phyloP scores from a whole-genome alignment of 2,797 vertebrate genomes.

The Alauda arvensis region DNA sequence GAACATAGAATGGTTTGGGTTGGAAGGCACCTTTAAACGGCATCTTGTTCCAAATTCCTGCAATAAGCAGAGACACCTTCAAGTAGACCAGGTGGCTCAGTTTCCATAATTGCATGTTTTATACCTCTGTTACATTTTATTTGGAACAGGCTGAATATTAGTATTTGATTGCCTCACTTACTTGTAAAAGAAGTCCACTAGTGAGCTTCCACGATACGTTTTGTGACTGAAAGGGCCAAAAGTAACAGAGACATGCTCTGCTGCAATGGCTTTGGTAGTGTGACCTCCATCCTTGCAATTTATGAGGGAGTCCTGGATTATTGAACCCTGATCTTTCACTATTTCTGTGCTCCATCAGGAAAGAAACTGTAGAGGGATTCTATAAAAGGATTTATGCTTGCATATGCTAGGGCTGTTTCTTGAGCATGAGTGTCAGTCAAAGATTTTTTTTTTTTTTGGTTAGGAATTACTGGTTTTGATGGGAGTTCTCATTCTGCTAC shows the following conservation, averaged over 20 bases:
- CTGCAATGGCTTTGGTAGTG: not conserved
- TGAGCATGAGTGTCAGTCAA: not conserved
- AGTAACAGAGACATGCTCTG: not conserved
- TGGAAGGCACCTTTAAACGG: not conserved
- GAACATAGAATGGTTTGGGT: not conserved
- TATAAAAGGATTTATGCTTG: not conserved
- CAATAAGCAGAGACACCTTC: not conserved
- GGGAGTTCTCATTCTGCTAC: not conserved
- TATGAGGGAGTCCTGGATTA: not conserved
- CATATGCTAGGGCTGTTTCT: not conserved
- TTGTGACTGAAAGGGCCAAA: not conserved
- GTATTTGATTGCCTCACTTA: not conserved
- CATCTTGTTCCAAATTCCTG: not conserved
- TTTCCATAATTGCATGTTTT: not conserved
- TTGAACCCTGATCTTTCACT: not conserved
- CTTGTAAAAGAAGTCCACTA: not conserved
- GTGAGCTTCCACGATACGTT: not conserved
- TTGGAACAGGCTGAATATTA: not conserved
- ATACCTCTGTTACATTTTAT: not conserved
- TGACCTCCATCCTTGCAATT: not conserved
- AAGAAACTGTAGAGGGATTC: not conserved
- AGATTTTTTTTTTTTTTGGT: not conserved
- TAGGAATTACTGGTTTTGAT: not conserved
- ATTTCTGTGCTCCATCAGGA: not conserved
- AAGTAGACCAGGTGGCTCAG: not conserved